Base-by-base conservation (phyloP, 2,113 vertebrate species). In the Recurvirostra avosetta region DNA sequence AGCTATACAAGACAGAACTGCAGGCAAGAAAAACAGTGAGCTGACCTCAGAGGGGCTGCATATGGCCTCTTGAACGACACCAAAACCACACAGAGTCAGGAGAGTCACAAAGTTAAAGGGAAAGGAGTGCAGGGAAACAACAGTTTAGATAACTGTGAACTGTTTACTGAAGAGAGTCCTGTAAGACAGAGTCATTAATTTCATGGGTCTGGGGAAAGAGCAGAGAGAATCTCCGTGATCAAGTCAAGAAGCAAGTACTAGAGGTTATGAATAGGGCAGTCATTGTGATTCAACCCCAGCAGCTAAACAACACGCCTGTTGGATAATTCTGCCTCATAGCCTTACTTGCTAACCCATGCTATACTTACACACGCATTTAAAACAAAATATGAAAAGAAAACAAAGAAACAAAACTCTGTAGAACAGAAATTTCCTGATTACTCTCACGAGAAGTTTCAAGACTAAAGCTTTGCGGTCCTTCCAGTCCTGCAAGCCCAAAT, bases 121-220 rank as follows among this genome's bases (percentile, higher is more conserved):
- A 65, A 88, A 90, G 76, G 79, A 94, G 53, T 22, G 7, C 38
- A 40, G 75, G 34, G 71, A 78, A 93, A 71, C 85, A 93, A 91
- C 66, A 93, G 71, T 96, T 97, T 89, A 75, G 89, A 94, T 72
- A 92, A 79, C 82, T 76, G 50, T 66, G 91, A 93, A 72, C 67
- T 43, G 40, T 41, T 36, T 61, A 27, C 72, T 85, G 82, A 82
- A 85, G 63, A 75, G 66, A 92, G 61, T 12, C n/a, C 47, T 93
- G 81, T 68, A 68, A 88, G 88, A 94, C 6, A 80, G 40, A 88
- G 86, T 20, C 63, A 94, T 86, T 94, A 84, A 94, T 96, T 96
- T 86, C 50, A 20, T 10, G 20, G 40, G 41, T n/a, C 66, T 87
- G 45, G 16, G 45, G 84, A 82, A 58, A 62, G 40, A 78, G 70